phyloP scores from a whole-genome alignment of 35 echinoderm and acorn worm genomes.

The Heliocidaris tuberculata region DNA sequence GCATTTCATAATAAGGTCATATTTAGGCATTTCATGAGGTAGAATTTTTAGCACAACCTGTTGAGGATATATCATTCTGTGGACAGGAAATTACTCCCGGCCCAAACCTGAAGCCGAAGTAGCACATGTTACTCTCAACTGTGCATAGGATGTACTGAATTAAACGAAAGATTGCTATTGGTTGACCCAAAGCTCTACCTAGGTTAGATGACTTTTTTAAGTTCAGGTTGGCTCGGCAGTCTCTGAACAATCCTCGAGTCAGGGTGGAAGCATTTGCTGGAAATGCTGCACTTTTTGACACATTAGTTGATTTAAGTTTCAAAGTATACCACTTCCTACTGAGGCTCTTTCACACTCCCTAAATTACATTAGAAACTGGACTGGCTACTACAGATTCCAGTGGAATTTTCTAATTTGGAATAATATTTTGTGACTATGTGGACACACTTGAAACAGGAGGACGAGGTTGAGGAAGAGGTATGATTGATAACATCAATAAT shows the following conservation, averaged over 20 bases:
- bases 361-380: neutral
- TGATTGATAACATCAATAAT: neutral
- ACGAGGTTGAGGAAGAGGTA: neutral
- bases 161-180: neutral
- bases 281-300: neutral
- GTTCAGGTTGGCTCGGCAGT: neutral
- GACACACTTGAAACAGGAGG: slow-evolving; percentile 9
- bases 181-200: neutral
- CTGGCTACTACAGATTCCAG: neutral
- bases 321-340: neutral
- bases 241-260: neutral
- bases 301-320: neutral
- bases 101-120: neutral
- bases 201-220: neutral
- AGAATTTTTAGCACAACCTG: neutral
- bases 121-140: neutral
- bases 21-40: neutral
- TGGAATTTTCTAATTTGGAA: neutral
- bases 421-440: neutral
- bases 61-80: neutral
- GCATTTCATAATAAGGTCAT: neutral
- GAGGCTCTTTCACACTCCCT: neutral
- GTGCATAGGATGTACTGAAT: neutral
- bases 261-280: neutral
- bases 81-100: neutral